Conservation (phyloP, 2,113 vertebrate genomes). For the Recurvirostra avosetta region DNA sequence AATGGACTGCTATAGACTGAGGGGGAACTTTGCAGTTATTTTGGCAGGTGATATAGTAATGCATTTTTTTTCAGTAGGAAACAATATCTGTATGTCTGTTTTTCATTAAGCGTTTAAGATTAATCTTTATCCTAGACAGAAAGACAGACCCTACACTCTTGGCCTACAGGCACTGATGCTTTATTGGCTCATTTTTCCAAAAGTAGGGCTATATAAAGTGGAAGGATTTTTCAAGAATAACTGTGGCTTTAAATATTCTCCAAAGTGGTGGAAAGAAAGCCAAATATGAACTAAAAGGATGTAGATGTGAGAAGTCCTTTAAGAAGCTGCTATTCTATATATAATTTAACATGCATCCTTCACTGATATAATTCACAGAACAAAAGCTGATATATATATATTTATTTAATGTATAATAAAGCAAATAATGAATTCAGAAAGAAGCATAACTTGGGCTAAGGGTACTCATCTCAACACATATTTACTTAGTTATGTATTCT, state of each 20-base stretch:
- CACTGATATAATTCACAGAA: neutral
- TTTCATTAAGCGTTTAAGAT: neutral
- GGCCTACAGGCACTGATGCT: neutral
- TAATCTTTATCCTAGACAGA: neutral
- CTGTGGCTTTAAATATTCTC: neutral
- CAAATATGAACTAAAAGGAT: neutral
- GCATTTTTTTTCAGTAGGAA: neutral
- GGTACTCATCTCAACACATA: neutral
- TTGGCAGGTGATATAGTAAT: neutral
- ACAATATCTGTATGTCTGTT: neutral
- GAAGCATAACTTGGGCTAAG: neutral
- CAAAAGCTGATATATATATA: neutral
- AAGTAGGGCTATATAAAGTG: neutral
- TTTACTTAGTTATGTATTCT: neutral
- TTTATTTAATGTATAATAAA: rapidly evolving
- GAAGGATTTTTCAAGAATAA: neutral
- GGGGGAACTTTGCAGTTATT: neutral
- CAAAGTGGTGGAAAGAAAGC: neutral
- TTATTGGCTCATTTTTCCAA: neutral
- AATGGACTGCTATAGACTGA: neutral
- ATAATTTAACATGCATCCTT: neutral
- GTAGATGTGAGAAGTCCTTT: neutral
- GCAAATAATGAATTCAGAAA: neutral
- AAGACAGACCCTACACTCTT: neutral
- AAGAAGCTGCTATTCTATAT: neutral